Percentiles rank a stretch among this genome's conserved stretches.
Evolutionary conservation across 1,140 invertebrate species (phyloP).

Genomic region (Harpegnathos saltator): DNA sequence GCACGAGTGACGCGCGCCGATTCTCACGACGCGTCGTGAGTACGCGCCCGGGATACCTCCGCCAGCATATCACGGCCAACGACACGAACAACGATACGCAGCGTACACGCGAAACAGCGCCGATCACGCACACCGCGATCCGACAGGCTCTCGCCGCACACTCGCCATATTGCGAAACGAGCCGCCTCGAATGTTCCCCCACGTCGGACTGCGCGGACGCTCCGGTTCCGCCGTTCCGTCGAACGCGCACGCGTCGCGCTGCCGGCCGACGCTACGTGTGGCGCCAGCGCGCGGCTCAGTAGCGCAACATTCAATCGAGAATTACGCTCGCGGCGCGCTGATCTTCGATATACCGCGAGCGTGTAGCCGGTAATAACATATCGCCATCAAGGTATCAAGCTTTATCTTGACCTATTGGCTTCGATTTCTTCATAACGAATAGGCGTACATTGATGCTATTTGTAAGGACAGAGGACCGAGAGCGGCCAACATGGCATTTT

Average conservation of each 20-base stretch:
- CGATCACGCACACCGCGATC: conserved; percentile 64
- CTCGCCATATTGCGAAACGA: conserved; percentile 82
- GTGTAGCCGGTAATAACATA: too few relatives aligned
- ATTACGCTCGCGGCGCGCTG: too few relatives aligned
- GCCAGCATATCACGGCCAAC: conserved; percentile 60
- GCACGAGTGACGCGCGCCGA: conserved; percentile 48
- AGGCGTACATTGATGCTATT: too few relatives aligned
- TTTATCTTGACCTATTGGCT: too few relatives aligned
- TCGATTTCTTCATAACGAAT: too few relatives aligned
- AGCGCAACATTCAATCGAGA: background rate
- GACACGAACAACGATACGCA: conserved; percentile 48
- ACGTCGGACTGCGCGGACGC: conserved; percentile 50
- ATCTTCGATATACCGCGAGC: too few relatives aligned
- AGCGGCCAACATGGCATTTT: too few relatives aligned
- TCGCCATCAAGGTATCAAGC: too few relatives aligned
- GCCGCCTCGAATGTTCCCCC: conserved; percentile 67
- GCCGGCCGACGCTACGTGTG: background rate
- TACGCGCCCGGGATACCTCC: conserved; percentile 34
- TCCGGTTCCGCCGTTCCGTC: conserved; percentile 54
- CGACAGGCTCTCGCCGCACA: conserved; percentile 73
- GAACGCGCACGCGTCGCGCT: conserved; percentile 32
- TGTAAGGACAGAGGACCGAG: too few relatives aligned
- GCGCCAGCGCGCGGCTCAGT: background rate
- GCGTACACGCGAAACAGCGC: conserved; percentile 21
- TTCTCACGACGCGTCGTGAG: conserved; percentile 47